phyloP scores from a whole-genome alignment of 2,113 vertebrate genomes.

The Charina bottae region DNA sequence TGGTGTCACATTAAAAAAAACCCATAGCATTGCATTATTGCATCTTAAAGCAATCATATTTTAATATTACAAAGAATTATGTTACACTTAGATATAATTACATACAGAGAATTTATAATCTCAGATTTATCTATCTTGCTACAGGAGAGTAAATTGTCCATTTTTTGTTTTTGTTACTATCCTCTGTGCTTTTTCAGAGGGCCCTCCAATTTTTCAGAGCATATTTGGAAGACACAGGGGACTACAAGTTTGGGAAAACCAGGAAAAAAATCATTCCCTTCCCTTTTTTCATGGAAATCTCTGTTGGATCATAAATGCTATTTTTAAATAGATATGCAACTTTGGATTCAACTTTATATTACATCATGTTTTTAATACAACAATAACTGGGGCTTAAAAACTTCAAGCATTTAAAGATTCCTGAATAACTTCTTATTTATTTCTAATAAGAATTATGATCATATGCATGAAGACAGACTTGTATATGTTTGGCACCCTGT shows the following conservation, averaged over 20 bases:
- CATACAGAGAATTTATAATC: neutral
- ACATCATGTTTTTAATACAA: neutral
- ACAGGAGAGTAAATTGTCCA: neutral
- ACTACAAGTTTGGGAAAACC: neutral
- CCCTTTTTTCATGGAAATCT: neutral
- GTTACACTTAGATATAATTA: neutral
- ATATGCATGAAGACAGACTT: neutral
- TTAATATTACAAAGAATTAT: neutral
- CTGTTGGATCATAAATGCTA: neutral
- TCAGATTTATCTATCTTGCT: neutral
- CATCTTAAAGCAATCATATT: neutral
- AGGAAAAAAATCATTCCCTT: neutral
- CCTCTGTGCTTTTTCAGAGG: neutral
- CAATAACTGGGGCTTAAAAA: neutral
- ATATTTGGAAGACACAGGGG: neutral
- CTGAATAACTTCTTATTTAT: neutral
- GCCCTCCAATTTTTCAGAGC: too few species aligned
- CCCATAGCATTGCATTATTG: neutral
- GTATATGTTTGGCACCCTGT: neutral
- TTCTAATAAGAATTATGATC: neutral
- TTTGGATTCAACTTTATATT: neutral
- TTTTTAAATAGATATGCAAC: neutral
- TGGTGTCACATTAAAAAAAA: neutral
- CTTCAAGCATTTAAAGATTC: neutral
- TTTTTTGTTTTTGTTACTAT: neutral